phyloP scores from a whole-genome alignment of 2,888 invertebrate genomes.

The Mylabris sibirica region DNA sequence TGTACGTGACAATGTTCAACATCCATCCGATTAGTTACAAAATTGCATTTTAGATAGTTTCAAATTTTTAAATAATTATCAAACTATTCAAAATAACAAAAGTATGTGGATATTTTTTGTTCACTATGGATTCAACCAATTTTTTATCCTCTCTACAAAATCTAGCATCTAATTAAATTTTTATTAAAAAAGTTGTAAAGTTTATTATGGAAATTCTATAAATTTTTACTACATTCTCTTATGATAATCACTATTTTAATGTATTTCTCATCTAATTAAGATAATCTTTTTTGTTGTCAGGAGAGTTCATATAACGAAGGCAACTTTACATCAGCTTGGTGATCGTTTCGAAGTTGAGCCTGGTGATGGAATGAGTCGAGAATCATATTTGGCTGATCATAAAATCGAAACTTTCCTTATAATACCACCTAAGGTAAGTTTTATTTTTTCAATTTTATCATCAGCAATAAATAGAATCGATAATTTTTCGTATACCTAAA shows the following conservation, averaged over 20 bases:
- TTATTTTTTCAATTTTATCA: no score
- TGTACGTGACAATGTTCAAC: no score
- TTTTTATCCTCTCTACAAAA: not conserved
- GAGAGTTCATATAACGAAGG: conserved; percentile 86
- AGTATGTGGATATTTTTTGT: not conserved
- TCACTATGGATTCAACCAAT: not conserved
- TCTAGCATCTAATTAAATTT: not conserved
- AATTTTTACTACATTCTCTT: not conserved
- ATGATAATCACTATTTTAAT: not conserved
- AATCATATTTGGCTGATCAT: conserved; percentile 85
- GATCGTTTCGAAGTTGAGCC: conserved; percentile 86
- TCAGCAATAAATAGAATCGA: no score
- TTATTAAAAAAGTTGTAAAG: not conserved
- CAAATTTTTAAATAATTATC: no score
- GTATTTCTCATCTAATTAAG: not conserved
- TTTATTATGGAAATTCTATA: not conserved
- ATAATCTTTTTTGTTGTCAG: conserved; percentile 59
- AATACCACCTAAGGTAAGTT: conserved; percentile 78
- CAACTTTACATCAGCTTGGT: conserved; percentile 81
- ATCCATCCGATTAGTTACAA: not conserved
- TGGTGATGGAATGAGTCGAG: conserved; percentile 82
- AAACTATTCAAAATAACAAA: not conserved
- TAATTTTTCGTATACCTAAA: no score
- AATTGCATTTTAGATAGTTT: not conserved
- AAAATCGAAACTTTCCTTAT: conserved; percentile 90